Base-by-base conservation (phyloP, 2,888 invertebrate genomes). In the Gisinianus flammeolus region DNA sequence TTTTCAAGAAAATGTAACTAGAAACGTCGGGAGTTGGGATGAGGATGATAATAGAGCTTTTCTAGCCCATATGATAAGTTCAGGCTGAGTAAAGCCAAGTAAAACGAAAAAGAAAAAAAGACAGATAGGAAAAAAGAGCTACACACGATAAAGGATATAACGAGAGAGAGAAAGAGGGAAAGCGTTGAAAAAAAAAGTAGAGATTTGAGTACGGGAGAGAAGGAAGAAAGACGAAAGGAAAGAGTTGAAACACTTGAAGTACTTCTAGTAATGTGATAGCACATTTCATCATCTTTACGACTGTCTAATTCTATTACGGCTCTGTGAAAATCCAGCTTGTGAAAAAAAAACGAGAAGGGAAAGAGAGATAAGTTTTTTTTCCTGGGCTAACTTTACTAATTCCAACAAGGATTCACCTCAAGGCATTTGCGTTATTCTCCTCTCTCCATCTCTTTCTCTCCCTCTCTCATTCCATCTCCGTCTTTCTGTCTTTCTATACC, bases 221-320 rank as follows among this genome's bases (percentile, higher is more conserved):
- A 10, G 10, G 66, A 19, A 19, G 31, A 16, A 33, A 31, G 68
- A 31, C n/a, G 30, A 68, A 35, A 24, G 35, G 35, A 35, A 68
- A 8, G 22, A 35, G 62, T 62, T 5, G 26, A 35, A 35, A 68
- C 1, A 68, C 0, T 68, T n/a, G 35, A 35, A 72, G 62, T 72
- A 72, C 31, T 72, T 62, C 19, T 54, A 22, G 67, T 68, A 76
- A 76, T 54, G 67, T 76, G 68, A 68, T 54, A 76, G 68, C 68
- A 67, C 68, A 76, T 76, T 68, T 54, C 68, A 68, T 67, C 67
- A 68, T 76, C 76, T 68, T 76, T 68, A 76, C 68, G 76, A 76
- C 54, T 76, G 67, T 68, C 68, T 76, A 76, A 76, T 76, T 76
- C 76, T 76, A 76, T 76, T 76, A 76, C 22, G 33, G 24, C 68